Conservation (phyloP, 2,113 vertebrate species). For the Oxygymnocypris stewartii region DNA sequence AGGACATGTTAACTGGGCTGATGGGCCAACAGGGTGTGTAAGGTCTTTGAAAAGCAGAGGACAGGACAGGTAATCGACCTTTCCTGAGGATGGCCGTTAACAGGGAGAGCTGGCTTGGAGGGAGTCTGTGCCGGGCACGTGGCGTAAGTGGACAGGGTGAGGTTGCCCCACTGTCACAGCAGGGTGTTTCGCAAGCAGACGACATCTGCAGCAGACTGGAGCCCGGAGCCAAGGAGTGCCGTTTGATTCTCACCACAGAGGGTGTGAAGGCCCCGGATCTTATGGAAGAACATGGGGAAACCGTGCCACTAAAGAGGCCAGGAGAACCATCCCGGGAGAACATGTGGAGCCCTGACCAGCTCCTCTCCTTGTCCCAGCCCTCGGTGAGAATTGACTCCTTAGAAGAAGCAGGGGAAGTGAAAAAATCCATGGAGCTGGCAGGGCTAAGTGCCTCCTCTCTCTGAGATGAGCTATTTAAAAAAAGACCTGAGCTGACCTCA, state of each 20-base stretch:
- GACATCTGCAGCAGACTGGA: conserved; percentile 79
- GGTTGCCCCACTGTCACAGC: conserved; percentile 72
- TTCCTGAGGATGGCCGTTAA: conserved; percentile 93
- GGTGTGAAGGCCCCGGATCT: conserved; percentile 75
- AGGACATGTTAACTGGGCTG: conserved; percentile 68
- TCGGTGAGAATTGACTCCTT: conserved; percentile 75
- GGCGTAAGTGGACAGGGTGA: conserved; percentile 67
- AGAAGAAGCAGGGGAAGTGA: conserved; percentile 70
- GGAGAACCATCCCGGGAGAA: conserved; percentile 62
- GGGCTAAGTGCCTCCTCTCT: conserved; percentile 62
- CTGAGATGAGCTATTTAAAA: conserved; percentile 55
- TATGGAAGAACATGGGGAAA: conserved; percentile 70
- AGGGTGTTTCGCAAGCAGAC: conserved; percentile 75
- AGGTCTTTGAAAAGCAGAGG: conserved; percentile 67
- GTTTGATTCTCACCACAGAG: conserved; percentile 77
- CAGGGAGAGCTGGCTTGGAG: conserved; percentile 85
- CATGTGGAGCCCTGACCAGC: conserved; percentile 56
- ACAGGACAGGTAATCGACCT: conserved; percentile 76
- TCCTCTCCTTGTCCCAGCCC: conserved; percentile 63
- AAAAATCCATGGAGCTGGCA: conserved; percentile 64
- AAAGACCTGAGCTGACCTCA: conserved; percentile 65
- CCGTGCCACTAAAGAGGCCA: conserved; percentile 63
- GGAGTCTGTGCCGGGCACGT: conserved; percentile 68
- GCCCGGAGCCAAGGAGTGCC: conserved; percentile 80
- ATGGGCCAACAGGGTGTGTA: conserved; percentile 79